Base-by-base conservation (phyloP, 1,140 invertebrate genomes). In the Ceratitis capitata region DNA sequence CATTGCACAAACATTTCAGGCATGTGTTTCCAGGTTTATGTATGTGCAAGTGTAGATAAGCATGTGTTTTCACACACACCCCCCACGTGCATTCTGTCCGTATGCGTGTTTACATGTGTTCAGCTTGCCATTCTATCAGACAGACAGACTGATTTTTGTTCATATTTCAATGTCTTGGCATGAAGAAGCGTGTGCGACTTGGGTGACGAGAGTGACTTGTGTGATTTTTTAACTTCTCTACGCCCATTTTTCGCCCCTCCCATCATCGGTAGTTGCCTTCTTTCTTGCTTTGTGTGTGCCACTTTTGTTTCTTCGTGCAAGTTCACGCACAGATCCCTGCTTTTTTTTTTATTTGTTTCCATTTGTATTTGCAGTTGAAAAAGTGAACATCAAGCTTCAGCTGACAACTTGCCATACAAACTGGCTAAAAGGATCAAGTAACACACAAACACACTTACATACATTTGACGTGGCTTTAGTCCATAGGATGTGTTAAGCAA, bases 81-180 rank as follows among this genome's bases (percentile, higher is more conserved):
- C 16, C 29, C 3, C 29, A 35, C 32, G 5, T 26, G 61, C 64
- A 14, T 26, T 4, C 9, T 14, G 45, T 42, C 9, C 39, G 35
- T 26, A 35, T 16, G 32, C 35, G 4, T 64, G 82, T 19, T 45
- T 84, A 26, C 45, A 32, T 61, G 83, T 84, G 35, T 23, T n/a
- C n/a, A n/a, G n/a, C n/a, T n/a, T n/a, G n/a, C n/a, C n/a, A n/a
- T n/a, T n/a, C n/a, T n/a, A n/a, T n/a, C n/a, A n/a, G n/a, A n/a
- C n/a, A n/a, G n/a, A n/a, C 39, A 45, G 69, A 78, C 69, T 23
- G 69, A 78, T 78, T 84, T 84, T 88, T 89, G 88, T 89, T 89
- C 89, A 88, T 88, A 88, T 89, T 89, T 89, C 88, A 89, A 89
- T 89, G 89, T 88, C 87, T 88, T 86, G 58, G 32, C 53, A 42